Evolutionary conservation across 2,113 vertebrate genomes (phyloP).

Genomic region (Peromyscus leucopus): DNA sequence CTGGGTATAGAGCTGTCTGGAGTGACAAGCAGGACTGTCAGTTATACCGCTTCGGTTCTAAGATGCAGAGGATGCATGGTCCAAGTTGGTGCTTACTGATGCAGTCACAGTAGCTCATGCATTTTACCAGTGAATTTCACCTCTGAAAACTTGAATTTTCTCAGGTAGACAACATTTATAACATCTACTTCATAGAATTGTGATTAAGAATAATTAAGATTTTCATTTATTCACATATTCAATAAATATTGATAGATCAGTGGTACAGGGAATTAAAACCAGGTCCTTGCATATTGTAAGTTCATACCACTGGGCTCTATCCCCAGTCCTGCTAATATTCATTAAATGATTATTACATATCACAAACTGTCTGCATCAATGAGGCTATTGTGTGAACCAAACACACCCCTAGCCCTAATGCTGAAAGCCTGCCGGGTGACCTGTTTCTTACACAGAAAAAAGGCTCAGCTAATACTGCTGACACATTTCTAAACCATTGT

Average conservation of each 20-base stretch:
- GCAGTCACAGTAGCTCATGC: background rate
- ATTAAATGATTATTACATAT: background rate
- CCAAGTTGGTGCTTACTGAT: background rate
- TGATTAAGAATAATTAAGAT: background rate
- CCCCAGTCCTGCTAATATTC: background rate
- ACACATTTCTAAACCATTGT: background rate
- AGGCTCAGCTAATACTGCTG: background rate
- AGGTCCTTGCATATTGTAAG: background rate
- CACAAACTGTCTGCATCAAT: background rate
- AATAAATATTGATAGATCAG: background rate
- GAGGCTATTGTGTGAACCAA: background rate
- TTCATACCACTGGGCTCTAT: background rate
- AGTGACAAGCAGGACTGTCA: background rate
- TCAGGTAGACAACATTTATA: background rate
- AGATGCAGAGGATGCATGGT: background rate
- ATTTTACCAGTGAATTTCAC: background rate
- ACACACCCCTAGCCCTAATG: background rate
- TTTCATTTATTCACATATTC: background rate
- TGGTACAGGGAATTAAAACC: background rate
- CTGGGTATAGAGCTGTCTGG: conserved; percentile 19
- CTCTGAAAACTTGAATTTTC: background rate
- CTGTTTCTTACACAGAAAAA: background rate
- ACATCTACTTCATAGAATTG: background rate
- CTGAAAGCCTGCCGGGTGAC: background rate
- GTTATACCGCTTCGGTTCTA: background rate